Evolutionary conservation across 2,113 vertebrate species (phyloP).

Genomic region (Phoxinus phoxinus): DNA sequence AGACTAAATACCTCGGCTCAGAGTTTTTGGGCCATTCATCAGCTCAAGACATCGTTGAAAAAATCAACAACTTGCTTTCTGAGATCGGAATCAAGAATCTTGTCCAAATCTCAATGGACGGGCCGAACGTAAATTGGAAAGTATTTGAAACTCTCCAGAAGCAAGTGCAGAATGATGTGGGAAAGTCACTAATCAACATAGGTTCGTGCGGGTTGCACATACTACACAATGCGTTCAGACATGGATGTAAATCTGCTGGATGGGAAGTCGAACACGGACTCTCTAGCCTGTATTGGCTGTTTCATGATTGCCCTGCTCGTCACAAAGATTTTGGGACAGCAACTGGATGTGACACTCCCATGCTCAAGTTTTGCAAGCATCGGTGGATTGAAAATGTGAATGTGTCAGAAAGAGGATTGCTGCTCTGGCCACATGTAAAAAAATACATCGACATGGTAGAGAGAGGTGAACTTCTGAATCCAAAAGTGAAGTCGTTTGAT

Average conservation of each 20-base stretch:
- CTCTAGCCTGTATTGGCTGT: conserved; percentile 28
- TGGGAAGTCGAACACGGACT: conserved; percentile 43
- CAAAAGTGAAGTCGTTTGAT: conserved; percentile 10
- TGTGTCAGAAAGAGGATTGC: no score
- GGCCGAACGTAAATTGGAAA: conserved; percentile 33
- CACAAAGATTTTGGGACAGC: neutral
- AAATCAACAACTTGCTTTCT: conserved; percentile 42
- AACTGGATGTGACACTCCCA: neutral
- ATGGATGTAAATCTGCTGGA: conserved; percentile 24
- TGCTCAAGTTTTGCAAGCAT: neutral
- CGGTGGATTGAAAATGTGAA: no score
- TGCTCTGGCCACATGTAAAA: neutral
- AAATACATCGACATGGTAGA: conserved; percentile 11
- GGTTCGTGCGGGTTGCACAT: conserved; percentile 31
- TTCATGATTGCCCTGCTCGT: conserved; percentile 11
- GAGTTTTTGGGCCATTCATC: conserved; percentile 45
- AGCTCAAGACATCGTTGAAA: conserved; percentile 25
- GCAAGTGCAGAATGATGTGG: conserved; percentile 10
- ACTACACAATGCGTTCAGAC: conserved; percentile 31
- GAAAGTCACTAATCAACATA: conserved; percentile 26
- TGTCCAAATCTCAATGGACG: conserved; percentile 44
- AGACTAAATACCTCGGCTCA: conserved; percentile 47
- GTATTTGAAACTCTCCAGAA: conserved; percentile 30
- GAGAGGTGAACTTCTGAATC: conserved; percentile 37
- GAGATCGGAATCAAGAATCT: conserved; percentile 36